These are phyloP conservation scores for Acanthurus lineatus DNA, from an alignment of 2,797 vertebrate genomes.

Conservation along the genomic window DNA sequence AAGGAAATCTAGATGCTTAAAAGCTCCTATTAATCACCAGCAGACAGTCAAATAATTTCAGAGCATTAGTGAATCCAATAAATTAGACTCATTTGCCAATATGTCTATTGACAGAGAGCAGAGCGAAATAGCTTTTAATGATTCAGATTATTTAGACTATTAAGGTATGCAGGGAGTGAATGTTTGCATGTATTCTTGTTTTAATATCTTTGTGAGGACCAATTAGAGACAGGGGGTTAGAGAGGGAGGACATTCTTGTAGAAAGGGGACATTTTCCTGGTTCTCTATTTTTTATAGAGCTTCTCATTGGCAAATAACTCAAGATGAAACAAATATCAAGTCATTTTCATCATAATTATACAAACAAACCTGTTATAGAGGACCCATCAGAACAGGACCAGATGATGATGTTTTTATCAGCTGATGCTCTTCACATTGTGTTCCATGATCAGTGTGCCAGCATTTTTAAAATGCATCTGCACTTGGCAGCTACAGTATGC, in stretches of 20 bases:
- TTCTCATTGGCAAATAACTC: too few species aligned
- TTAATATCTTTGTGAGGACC: not conserved
- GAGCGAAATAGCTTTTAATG: slow-evolving; percentile 58
- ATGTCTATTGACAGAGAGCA: slow-evolving; percentile 68
- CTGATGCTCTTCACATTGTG: not conserved
- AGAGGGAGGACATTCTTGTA: not conserved
- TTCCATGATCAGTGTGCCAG: too few species aligned
- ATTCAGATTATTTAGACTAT: slow-evolving; percentile 49
- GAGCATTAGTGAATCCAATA: slow-evolving; percentile 72
- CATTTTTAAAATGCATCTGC: too few species aligned
- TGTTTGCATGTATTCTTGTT: not conserved
- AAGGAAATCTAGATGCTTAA: slow-evolving; percentile 71
- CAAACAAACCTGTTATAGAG: not conserved
- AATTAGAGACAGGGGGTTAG: not conserved
- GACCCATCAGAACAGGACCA: too few species aligned
- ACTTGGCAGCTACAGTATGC: not conserved
- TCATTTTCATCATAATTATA: not conserved
- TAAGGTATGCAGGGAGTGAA: not conserved
- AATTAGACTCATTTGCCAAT: slow-evolving; percentile 75
- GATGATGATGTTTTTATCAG: not conserved
- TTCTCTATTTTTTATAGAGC: slow-evolving; percentile 8
- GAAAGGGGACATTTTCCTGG: not conserved
- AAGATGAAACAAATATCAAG: not conserved
- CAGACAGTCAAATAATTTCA: slow-evolving; percentile 73
- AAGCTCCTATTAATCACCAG: slow-evolving; percentile 77